Conservation (phyloP, 2,888 invertebrate species). For the Oxyteleia sp. region DNA sequence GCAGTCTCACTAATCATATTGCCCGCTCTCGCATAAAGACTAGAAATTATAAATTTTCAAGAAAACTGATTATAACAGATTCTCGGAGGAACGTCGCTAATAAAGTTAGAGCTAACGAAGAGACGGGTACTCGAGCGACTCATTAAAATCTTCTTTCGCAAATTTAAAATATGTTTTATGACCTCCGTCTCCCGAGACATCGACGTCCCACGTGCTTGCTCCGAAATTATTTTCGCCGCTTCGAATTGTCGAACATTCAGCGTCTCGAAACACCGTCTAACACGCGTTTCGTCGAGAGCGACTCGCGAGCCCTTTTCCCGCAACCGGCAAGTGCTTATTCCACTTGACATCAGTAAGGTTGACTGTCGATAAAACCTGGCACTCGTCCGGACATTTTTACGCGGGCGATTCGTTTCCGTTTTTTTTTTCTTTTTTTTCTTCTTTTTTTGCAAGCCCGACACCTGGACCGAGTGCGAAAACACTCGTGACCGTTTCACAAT, state of each 20-base stretch:
- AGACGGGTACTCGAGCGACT: constrained; percentile 46
- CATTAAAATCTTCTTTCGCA: constrained; percentile 52
- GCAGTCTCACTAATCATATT: constrained; percentile 56
- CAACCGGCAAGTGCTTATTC: constrained; percentile 52
- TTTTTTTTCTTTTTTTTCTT: too few species aligned
- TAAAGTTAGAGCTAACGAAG: constrained; percentile 57
- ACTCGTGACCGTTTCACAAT: constrained; percentile 51
- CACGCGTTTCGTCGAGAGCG: neutral
- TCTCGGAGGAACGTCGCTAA: constrained; percentile 45
- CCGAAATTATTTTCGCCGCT: too few species aligned
- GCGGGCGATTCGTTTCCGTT: too few species aligned
- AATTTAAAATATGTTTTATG: constrained; percentile 43
- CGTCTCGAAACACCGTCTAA: too few species aligned
- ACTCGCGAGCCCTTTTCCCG: neutral
- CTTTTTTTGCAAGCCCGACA: too few species aligned
- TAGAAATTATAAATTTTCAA: constrained; percentile 61
- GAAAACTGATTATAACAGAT: constrained; percentile 62
- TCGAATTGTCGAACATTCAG: too few species aligned
- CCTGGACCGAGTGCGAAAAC: constrained; percentile 54
- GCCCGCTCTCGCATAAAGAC: constrained; percentile 49
- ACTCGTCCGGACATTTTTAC: constrained; percentile 61
- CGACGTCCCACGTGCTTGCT: too few species aligned
- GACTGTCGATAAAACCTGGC: constrained; percentile 71
- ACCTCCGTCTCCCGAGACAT: neutral
- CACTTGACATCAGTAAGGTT: constrained; percentile 59